A percentile compares a stretch with the other conserved stretches of the same genome.
phyloP scores from a whole-genome alignment of 2,797 vertebrate species.

The Chelidonichthys spinosus region DNA sequence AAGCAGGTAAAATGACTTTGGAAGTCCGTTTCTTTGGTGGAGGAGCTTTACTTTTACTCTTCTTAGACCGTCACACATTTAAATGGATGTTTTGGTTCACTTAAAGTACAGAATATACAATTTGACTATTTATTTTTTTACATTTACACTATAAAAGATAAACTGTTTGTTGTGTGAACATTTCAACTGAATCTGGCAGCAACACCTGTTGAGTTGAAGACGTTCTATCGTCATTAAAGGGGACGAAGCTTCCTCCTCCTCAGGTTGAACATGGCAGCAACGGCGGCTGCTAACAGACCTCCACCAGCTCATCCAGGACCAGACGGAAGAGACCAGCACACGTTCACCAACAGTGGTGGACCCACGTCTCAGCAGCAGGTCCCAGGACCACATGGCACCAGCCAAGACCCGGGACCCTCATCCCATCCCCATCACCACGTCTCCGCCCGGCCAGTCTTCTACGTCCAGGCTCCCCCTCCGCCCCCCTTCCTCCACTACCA shows the following conservation, averaged over 20 bases:
- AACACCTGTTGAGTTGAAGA: neutral
- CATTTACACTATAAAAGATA: neutral
- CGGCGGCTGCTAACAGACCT: conserved; percentile 9
- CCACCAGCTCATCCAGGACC: conserved; percentile 26
- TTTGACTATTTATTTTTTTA: neutral
- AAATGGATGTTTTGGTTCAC: neutral
- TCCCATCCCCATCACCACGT: conserved; percentile 18
- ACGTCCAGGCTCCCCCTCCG: conserved; percentile 54
- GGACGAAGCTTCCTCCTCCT: neutral
- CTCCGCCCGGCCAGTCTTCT: conserved; percentile 52
- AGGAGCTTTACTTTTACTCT: neutral
- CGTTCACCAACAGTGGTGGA: neutral
- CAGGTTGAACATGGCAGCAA: conserved; percentile 58
- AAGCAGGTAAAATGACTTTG: conserved; percentile 48
- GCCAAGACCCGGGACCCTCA: conserved; percentile 41
- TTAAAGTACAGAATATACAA: neutral
- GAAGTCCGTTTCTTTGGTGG: no score
- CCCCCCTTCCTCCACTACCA: conserved; percentile 70
- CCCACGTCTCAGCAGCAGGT: conserved; percentile 34
- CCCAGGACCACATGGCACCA: conserved; percentile 8
- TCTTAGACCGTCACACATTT: neutral
- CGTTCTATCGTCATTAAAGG: neutral
- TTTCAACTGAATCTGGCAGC: neutral
- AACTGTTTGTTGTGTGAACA: neutral
- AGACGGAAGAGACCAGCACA: conserved; percentile 3